phyloP scores from a whole-genome alignment of 2,888 invertebrate species.

The Conistra vaccinii region DNA sequence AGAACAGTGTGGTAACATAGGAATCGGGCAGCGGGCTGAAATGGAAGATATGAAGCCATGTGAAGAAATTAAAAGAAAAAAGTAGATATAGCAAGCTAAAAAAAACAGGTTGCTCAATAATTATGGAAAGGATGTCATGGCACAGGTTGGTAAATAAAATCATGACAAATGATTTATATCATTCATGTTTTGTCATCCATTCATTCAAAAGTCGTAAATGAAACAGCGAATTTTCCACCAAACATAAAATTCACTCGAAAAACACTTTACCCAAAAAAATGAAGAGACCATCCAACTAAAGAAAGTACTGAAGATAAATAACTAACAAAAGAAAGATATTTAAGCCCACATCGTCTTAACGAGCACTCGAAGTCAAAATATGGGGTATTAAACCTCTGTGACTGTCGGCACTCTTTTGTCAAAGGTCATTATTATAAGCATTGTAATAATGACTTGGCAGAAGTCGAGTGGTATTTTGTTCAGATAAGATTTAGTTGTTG shows the following conservation, averaged over 20 bases:
- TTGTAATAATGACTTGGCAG: conserved; percentile 34
- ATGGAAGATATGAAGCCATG: not conserved
- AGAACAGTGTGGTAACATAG: no score
- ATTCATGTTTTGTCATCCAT: not conserved
- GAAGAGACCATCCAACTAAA: conserved; percentile 5
- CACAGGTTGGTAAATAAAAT: no score
- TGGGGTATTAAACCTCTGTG: conserved; percentile 38
- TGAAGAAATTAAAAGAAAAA: not conserved
- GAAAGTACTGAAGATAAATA: conserved; percentile 28
- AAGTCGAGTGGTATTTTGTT: conserved; percentile 23
- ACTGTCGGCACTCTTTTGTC: conserved; percentile 42
- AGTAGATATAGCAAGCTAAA: not conserved
- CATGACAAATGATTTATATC: not conserved
- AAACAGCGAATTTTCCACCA: not conserved
- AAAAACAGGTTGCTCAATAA: not conserved
- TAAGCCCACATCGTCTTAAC: conserved; percentile 45
- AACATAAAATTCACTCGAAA: conserved; percentile 3
- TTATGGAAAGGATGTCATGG: no score
- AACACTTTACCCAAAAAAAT: not conserved
- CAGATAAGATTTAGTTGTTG: not conserved
- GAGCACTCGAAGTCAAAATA: conserved; percentile 53
- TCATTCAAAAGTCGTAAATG: not conserved
- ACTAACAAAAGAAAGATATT: conserved; percentile 30
- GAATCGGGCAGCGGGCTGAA: accelerated
- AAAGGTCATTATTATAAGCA: conserved; percentile 33